Percentiles rank a stretch among this genome's conserved stretches.
These are phyloP conservation scores for Cephus sareptanus DNA, from an alignment of 2,888 invertebrate species.

Conservation along the genomic window DNA sequence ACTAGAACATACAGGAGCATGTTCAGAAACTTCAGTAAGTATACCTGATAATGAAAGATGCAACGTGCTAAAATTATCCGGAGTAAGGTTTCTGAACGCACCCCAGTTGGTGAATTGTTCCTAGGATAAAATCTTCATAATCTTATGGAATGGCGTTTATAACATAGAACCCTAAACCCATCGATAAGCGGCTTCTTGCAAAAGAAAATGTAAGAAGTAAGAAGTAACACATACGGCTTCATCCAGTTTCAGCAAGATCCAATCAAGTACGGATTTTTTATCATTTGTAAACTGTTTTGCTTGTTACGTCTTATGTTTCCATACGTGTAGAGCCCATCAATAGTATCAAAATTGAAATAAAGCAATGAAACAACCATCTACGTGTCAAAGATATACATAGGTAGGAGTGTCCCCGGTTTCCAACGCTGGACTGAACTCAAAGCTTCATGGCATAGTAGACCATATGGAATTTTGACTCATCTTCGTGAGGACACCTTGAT, in stretches of 20 bases:
- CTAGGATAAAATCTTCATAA: not conserved
- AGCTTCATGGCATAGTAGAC: not conserved
- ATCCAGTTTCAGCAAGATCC: not conserved
- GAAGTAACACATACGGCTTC: not conserved
- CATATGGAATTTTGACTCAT: not conserved
- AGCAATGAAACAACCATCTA: not conserved
- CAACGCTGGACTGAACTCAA: not conserved
- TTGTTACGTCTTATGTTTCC: not conserved
- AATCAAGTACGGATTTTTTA: not conserved
- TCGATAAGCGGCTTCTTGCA: not conserved
- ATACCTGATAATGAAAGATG: too few species aligned
- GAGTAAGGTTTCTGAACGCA: too few species aligned
- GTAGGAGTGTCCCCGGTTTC: not conserved
- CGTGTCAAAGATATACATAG: not conserved
- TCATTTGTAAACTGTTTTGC: not conserved
- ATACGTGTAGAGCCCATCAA: not conserved
- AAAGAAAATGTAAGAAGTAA: not conserved
- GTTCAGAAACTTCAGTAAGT: too few species aligned
- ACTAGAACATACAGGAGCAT: not conserved
- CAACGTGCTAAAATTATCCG: too few species aligned
- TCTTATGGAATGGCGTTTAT: not conserved
- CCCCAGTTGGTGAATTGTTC: not conserved
- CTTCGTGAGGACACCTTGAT: not conserved
- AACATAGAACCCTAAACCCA: not conserved
- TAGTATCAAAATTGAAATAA: conserved; percentile 4